These are phyloP conservation scores for Corydoras sp. DNA, from an alignment of 2,113 vertebrate species.

Conservation along the genomic window DNA sequence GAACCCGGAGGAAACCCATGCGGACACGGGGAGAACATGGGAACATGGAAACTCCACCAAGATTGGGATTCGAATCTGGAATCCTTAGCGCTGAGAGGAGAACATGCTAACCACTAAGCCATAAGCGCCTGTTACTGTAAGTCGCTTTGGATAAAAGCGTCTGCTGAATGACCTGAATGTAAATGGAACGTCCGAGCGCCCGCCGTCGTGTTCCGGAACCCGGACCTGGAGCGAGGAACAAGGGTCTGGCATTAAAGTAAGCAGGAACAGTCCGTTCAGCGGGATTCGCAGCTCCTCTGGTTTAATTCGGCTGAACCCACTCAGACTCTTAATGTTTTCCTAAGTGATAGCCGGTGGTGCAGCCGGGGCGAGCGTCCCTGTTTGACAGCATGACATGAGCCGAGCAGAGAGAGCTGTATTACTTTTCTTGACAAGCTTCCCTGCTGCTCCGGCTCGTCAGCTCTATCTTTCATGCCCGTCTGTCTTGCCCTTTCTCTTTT, in stretches of 20 bases:
- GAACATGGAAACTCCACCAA: no score
- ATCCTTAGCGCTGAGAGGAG: no score
- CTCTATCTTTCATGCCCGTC: conserved; percentile 31
- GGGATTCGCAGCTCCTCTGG: conserved; percentile 5
- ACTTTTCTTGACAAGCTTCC: conserved; percentile 38
- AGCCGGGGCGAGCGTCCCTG: conserved; percentile 37
- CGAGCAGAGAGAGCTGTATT: conserved; percentile 39
- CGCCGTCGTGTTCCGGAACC: conserved; percentile 49
- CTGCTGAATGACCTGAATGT: no score
- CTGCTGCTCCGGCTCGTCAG: conserved; percentile 26
- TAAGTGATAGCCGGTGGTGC: conserved; percentile 31
- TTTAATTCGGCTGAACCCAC: conserved; percentile 29
- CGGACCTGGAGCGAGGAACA: conserved; percentile 52
- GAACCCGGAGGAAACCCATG: no score
- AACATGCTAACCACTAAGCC: no score
- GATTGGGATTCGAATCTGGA: no score
- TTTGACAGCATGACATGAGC: conserved; percentile 37
- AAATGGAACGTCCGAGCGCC: conserved; percentile 23
- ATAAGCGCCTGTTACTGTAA: no score
- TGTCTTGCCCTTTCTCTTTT: conserved; percentile 32
- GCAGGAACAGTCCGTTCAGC: conserved; percentile 37
- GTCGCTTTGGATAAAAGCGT: no score
- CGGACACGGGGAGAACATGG: no score
- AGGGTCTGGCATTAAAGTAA: conserved; percentile 62
- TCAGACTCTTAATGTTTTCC: conserved; percentile 32